Evolutionary conservation across 1,140 invertebrate genomes (phyloP).

Genomic region (Eciton burchellii): DNA sequence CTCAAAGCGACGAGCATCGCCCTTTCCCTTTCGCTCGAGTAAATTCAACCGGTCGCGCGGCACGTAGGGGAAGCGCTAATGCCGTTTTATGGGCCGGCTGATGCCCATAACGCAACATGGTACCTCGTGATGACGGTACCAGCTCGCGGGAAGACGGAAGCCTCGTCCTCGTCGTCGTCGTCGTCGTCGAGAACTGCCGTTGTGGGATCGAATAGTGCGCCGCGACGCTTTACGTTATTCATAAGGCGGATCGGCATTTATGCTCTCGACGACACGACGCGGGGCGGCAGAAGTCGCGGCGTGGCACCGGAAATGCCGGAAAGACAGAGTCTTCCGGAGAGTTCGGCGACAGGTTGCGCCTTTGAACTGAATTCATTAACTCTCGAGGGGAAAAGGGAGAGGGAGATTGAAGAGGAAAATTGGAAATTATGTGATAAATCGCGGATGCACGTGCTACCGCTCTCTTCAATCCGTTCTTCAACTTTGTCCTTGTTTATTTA

Average conservation of each 20-base stretch:
- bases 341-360: neutral
- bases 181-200: conserved; percentile 11
- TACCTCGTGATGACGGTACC: conserved; percentile 57
- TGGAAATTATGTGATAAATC: neutral
- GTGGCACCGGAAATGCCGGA: conserved; percentile 31
- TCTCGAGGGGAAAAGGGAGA: neutral
- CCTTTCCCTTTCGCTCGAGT: conserved; percentile 57
- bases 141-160: conserved; percentile 30
- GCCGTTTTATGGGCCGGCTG: conserved; percentile 81
- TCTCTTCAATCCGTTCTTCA: too few relatives aligned
- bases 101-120: conserved; percentile 82
- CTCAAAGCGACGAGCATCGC: neutral
- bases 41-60: conserved; percentile 73
- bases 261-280: neutral
- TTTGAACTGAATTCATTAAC: conserved; percentile 9
- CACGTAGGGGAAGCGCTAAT: conserved; percentile 83
- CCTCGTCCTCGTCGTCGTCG: conserved; percentile 17
- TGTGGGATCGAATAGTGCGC: conserved; percentile 25
- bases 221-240: conserved; percentile 75
- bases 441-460: too few relatives aligned
- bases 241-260: conserved; percentile 66
- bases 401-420: neutral
- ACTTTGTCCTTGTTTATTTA: too few relatives aligned
- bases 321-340: too few relatives aligned
- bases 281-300: conserved; percentile 3